A percentile compares a stretch with the other conserved stretches of the same genome.
Conservation (phyloP, 64 coral and sea anemone genomes). For the Stichodactyla mertensii region DNA sequence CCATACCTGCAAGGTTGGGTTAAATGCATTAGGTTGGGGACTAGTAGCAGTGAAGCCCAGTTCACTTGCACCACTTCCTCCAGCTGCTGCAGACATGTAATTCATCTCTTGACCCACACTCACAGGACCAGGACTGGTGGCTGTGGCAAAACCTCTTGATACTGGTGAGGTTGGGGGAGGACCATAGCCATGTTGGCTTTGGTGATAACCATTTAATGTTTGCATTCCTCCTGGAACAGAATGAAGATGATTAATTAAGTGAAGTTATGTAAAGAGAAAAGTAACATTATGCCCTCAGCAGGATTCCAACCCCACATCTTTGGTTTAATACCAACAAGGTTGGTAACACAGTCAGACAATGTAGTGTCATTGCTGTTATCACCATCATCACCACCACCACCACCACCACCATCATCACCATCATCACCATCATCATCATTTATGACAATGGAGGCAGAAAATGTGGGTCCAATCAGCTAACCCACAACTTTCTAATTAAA, state of each 20-base stretch:
- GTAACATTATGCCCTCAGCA: no score
- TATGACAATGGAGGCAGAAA: no score
- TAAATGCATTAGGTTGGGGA: slow-evolving; percentile 47
- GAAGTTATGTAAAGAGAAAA: no score
- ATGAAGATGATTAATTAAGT: not conserved
- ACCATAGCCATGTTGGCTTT: slow-evolving; percentile 37
- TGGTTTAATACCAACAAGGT: no score
- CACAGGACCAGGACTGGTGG: slow-evolving; percentile 59
- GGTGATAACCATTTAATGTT: slow-evolving; percentile 38
- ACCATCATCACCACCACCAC: no score
- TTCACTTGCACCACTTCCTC: slow-evolving; percentile 41
- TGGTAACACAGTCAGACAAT: no score
- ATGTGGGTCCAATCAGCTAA: no score
- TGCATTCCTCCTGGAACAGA: slow-evolving; percentile 34
- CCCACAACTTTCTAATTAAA: no score
- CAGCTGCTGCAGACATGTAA: slow-evolving; percentile 38
- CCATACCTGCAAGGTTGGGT: slow-evolving; percentile 28
- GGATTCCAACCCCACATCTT: not conserved
- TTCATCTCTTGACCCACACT: slow-evolving; percentile 32
- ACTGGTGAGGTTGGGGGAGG: slow-evolving; percentile 57
- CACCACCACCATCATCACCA: no score
- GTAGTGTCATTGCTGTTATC: no score
- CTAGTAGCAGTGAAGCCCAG: slow-evolving; percentile 56
- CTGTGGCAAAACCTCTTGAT: slow-evolving; percentile 51
- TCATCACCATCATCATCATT: no score